Conservation (phyloP, 1,140 invertebrate species). For the Lasioglossum baleicum region DNA sequence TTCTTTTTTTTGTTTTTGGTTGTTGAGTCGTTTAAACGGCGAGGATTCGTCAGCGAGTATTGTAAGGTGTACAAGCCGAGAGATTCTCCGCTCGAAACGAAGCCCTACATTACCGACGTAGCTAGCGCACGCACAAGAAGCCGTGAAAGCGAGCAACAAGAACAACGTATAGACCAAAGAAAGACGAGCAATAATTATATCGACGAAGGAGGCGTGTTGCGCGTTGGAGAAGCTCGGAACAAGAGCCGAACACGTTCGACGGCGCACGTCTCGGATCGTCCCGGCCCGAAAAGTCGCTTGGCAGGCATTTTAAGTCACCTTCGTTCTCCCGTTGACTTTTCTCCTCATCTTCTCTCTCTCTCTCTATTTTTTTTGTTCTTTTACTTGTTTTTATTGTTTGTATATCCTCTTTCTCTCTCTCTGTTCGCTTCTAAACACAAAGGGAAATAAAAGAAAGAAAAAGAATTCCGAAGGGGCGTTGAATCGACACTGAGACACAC, state of each 20-base stretch:
- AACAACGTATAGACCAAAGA: background rate
- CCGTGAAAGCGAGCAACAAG: constrained; percentile 44
- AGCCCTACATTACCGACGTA: constrained; percentile 7
- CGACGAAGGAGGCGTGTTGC: background rate
- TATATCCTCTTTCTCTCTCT: background rate
- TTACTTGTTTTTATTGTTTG: background rate
- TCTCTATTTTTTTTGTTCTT: constrained; percentile 13
- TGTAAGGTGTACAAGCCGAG: background rate
- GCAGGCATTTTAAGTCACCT: constrained; percentile 69
- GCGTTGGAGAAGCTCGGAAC: constrained; percentile 39
- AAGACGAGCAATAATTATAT: constrained; percentile 2
- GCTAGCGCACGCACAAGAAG: constrained; percentile 18
- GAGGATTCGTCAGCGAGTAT: background rate
- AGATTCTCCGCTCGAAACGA: constrained; percentile 18
- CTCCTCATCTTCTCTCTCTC: background rate
- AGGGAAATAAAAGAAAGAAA: background rate
- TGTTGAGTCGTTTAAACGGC: too few species aligned
- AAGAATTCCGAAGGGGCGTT: constrained; percentile 37
- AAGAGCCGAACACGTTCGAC: constrained; percentile 18
- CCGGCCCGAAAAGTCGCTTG: constrained; percentile 63
- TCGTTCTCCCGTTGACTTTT: constrained; percentile 29
- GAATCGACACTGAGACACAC: constrained; percentile 35
- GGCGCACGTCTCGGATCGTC: constrained; percentile 48
- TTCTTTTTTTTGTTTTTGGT: too few species aligned
- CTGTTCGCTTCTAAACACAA: background rate